Base-by-base conservation (phyloP, 2,797 vertebrate species). In the Pseudochromis fuscus region DNA sequence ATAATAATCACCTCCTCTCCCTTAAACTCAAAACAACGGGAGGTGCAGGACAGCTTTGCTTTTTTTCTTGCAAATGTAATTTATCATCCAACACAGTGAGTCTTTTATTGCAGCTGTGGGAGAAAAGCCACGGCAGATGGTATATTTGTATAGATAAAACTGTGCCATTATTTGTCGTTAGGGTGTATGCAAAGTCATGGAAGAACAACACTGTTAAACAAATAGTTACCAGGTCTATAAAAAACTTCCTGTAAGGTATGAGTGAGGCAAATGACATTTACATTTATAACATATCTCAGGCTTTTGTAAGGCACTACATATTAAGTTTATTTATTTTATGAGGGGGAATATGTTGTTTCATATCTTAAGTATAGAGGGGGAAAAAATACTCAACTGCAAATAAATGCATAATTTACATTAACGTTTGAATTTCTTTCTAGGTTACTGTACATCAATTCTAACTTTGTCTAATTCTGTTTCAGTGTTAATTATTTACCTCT, bases 171-270 rank as follows among this genome's bases (percentile, higher is more conserved):
- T 77, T 71, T 67, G 21, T 38, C 64, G 23, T n/a, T 15, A 24
- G 55, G 68, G 57, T 2, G 13, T 55, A 62, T 62, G 35, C 51
- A 59, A 48, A 72, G 27, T 15, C 11, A 49, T 37, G 3, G 7
- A 30, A 1, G 18, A 12, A 13, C 5, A 16, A 57, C 23, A 71
- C 0, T 4, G 44, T 0, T 50, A 46, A 55, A 15, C 25, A 71
- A 60, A 73, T 67, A 5, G 56, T 67, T 18, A 19, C 23, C 19
- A 5, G 1, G 16, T 11, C 6, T 57, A 19, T 52, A 46, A 27
- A n/a, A 48, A n/a, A 2, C 42, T 11, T 25, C 24, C 3, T 51
- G 30, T 6, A 8, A 15, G 25, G 13, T 15, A 7, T n/a, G 35
- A n/a, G 5, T 0, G 3, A 18, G n/a, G 13, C 12, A 1, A 7